Evolutionary conservation across 2,888 invertebrate genomes (phyloP), one percentile per base, ranked within the genome.

Genomic region (Stenchaetothrips biformis): DNA sequence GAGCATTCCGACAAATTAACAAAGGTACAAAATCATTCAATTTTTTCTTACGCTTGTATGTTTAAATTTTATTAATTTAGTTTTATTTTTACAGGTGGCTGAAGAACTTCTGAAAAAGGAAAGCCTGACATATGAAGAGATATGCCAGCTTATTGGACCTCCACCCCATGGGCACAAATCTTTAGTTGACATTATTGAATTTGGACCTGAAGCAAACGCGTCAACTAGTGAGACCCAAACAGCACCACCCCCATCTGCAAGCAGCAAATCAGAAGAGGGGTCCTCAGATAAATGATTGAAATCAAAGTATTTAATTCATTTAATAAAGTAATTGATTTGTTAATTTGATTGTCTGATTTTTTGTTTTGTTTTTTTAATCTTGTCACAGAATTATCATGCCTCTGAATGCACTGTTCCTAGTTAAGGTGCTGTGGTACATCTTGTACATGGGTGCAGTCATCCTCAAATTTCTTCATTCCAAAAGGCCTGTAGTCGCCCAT

Each of bases 41-140:
- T 81, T 3, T 9, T 67, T 74, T 47, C 67, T 9, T 4, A 27
- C 37, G 2, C 37, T 49, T 80, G 16, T 79, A 49, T 79, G 53
- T 48, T 18, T 25, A 59, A 53, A 21, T n/a, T 59, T 21, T 67
- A 79, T 53, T n/a, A 16, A 80, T 80, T 16, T 13, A 80, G 25
- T 18, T 49, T 4, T 77, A 79, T 78, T 49, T 78, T 81, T 49
- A 48, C 86, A 98, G 97, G 89, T 99, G 81, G 97, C 99, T 0
- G 91, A 94, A 86, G 91, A 92, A 18, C 89, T 99, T 48, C 85
- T 99, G 47, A 92, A 94, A 85, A 95, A 92, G 85, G 99, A 99
- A 89, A 96, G 98, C 0, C 88, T 99, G 7, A 95, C 94, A 85
- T 96, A 95, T 86, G 93, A 96, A 82, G 95, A 99, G 84, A 93